phyloP scores from a whole-genome alignment of 2,113 vertebrate genomes.

The Apodemus speciosus region DNA sequence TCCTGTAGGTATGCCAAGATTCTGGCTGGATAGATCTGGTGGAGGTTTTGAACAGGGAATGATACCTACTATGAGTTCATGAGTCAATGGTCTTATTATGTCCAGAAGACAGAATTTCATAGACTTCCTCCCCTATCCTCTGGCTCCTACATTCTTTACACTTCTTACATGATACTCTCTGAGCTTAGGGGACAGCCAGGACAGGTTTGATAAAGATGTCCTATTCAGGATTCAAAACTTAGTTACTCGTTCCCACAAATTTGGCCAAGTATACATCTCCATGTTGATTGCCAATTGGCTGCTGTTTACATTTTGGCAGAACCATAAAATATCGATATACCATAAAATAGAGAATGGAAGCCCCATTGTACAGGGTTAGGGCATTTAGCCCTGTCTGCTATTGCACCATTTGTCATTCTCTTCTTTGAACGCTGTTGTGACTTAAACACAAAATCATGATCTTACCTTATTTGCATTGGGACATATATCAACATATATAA shows the following conservation, averaged over 20 bases:
- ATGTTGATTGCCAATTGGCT: neutral
- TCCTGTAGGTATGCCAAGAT: neutral
- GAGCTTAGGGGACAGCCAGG: neutral
- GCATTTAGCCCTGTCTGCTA: neutral
- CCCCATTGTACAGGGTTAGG: neutral
- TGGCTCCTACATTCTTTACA: neutral
- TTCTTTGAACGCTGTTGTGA: neutral
- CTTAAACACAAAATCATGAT: neutral
- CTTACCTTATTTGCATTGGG: neutral
- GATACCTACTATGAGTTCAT: neutral
- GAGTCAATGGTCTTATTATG: neutral
- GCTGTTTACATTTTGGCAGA: neutral
- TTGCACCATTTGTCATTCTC: neutral
- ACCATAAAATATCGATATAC: too few species aligned
- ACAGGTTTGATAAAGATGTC: neutral
- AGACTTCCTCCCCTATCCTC: neutral
- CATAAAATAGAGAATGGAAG: neutral
- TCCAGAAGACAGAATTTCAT: neutral
- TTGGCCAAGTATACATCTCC: neutral
- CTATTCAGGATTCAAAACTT: neutral
- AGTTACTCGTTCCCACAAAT: neutral
- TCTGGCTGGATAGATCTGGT: neutral
- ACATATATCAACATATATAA: neutral
- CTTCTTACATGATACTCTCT: neutral
- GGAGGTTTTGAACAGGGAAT: neutral